Base-by-base conservation (phyloP, 2,797 vertebrate species). In the Rousettus madagascariensis region DNA sequence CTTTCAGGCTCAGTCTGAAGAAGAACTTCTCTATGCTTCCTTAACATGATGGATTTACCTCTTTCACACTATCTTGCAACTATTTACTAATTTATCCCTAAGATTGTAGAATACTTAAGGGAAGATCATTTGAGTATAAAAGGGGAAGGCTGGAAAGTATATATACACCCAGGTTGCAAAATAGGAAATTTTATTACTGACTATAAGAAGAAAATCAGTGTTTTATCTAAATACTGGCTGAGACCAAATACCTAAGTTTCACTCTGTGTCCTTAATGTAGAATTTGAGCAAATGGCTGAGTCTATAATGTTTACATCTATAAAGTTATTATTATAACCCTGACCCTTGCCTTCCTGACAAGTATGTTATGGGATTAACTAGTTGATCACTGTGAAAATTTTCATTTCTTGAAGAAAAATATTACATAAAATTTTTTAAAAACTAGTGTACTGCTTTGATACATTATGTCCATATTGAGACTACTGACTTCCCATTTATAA, bases 211-310 rank as follows among this genome's bases (percentile, higher is more conserved):
- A 72, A 78, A 95, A 82, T 65, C 33, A 71, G 28, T 59, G 6
- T 69, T 89, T 82, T 93, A 10, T 88, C 30, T 94, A 77, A 89
- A 66, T 71, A 77, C 33, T 88, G 49, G 24, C 80, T 82, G 46
- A 95, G 53, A 55, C 12, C 24, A 91, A 88, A 97, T 46, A 38
- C 7, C 24, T 79, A 63, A 55, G 5, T 86, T 51, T 87, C 90
- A n/a, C 22, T 92, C 10, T 9, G 19, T 28, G 8, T 86, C 55
- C 83, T 63, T 26, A 69, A 15, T 66, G 36, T 24, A 66, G 41
- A 77, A 90, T 79, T 84, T 43, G 11, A 91, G 38, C 49, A 92
- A 63, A 69, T 77, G 16, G 36, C 36, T 90, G 24, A n/a, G 71
- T n/a, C 36, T 87, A 22, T 69, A 69, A 90, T 63, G 83, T 87